Base-by-base conservation (phyloP, 2,113 vertebrate species). In the Percina caprodes region DNA sequence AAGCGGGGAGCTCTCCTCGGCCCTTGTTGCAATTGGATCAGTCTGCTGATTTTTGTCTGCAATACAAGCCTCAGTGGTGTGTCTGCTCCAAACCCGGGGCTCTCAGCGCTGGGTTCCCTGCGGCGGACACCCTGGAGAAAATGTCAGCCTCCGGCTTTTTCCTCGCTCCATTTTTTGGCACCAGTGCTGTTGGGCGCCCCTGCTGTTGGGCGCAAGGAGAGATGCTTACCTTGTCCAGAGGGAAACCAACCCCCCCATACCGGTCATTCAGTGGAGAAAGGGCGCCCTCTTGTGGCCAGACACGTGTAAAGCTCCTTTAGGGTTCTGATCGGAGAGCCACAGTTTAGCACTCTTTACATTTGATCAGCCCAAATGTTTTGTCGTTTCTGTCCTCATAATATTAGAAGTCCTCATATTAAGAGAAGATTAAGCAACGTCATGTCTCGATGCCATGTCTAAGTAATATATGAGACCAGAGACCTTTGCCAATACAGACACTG, bases 91-190 rank as follows among this genome's bases (percentile, higher is more conserved):
- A 89, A 86, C 78, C 78, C 71, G n/a, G 84, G 81, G 69, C 61
- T 87, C 74, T 88, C 72, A 54, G 66, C 49, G 69, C 60, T 72
- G 63, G 91, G 80, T 86, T 93, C 92, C 92, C 92, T 88, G 87
- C 74, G 78, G 92, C 39, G 89, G 90, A 90, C 86, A 91, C 85
- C 86, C 86, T 77, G 82, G 68, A 83, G 75, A 85, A 90, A 82
- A 90, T 77, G 89, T 86, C 92, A 91, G 87, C 83, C 79, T 82
- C 79, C 79, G 61, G 66, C 70, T 86, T 83, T 88, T 66, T 86
- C 82, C 86, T 89, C 66, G 51, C 86, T 91, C 85, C 80, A 69
- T 89, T 86, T 89, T 88, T 90, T 88, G 82, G 88, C 88, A 87
- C 82, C 69, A 84, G 49, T 51, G 56, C 66, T 60, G 60, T 42